Evolutionary conservation across 2,113 vertebrate species (phyloP), one percentile per base, ranked within the genome.

Genomic region (Motacilla alba): DNA sequence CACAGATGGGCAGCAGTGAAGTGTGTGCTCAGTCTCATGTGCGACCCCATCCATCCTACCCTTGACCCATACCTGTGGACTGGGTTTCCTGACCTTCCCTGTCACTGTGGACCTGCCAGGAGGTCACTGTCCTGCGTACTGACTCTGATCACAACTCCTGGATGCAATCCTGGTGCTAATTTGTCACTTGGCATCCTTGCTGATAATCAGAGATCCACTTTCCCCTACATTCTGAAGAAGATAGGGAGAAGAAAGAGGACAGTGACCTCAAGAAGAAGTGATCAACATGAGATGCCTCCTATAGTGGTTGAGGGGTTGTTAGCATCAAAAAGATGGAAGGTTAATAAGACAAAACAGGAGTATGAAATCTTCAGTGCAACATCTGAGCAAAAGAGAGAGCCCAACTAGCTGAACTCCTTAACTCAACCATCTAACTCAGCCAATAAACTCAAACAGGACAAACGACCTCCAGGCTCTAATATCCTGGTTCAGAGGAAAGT

Each of bases 1-100:
- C 11, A 2, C 4, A 44, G 50, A 44, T 3, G 12, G 43, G 47
- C 27, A 72, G 21, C 56, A 63, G 7, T 7, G 11, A 60, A 41
- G 5, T 12, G 37, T 50, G 26, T 56, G 19, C 31, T 53, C 0
- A 1, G 47, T 26, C 43, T 35, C 31, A 37, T 6, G 5, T 4
- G 3, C 4, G 43, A 5, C 11, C 23, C 21, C 28, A 33, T n/a
- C 22, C 31, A 49, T 35, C 14, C 31, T 83, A 12, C 12, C 37
- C 31, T 53, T 52, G 15, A 21, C 11, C 20, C 39, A 56, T 4
- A 27, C 8, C 14, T 27, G 6, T 1, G 9, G 13, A 9, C 55
- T 64, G 16, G 31, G 16, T 21, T 49, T 60, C 31, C n/a, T 56
- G 47, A 9, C 16, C 11, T 76, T 69, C 37, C 23, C 13, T 43